Evolutionary conservation across 2,113 vertebrate species (phyloP).

Genomic region (Gallinago undulata): DNA sequence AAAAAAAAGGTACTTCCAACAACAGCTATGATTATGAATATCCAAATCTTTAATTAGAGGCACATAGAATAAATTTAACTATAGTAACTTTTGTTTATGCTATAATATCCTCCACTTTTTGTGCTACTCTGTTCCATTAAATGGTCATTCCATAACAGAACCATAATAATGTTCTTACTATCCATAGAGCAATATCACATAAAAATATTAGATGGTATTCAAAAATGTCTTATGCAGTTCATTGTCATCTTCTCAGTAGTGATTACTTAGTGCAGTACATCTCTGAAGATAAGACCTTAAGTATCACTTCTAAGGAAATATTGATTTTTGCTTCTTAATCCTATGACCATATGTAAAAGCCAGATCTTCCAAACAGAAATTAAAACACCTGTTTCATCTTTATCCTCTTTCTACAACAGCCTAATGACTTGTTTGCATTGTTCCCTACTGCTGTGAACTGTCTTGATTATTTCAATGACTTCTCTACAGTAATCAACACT

Average conservation of each 20-base stretch:
- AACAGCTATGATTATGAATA: background rate
- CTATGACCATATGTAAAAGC: background rate
- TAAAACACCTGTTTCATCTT: conserved; percentile 5
- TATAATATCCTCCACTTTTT: background rate
- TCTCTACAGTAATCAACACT: background rate
- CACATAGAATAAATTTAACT: background rate
- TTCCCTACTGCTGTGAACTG: background rate
- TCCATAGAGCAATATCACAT: background rate
- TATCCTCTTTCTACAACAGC: background rate
- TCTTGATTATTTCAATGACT: conserved; percentile 6
- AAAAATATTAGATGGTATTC: background rate
- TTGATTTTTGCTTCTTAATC: background rate
- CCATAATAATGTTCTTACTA: background rate
- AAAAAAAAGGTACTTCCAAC: background rate
- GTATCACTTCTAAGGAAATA: background rate
- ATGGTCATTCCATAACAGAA: background rate
- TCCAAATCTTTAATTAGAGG: background rate
- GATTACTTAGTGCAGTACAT: background rate
- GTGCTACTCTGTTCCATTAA: background rate
- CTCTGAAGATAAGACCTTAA: background rate
- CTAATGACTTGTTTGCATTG: conserved; percentile 36
- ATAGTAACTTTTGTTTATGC: background rate
- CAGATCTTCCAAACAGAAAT: conserved; percentile 1
- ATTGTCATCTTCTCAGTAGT: background rate
- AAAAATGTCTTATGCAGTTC: background rate